Evolutionary conservation across 1,140 invertebrate species (phyloP).

Genomic region (Bombus sibiricus): DNA sequence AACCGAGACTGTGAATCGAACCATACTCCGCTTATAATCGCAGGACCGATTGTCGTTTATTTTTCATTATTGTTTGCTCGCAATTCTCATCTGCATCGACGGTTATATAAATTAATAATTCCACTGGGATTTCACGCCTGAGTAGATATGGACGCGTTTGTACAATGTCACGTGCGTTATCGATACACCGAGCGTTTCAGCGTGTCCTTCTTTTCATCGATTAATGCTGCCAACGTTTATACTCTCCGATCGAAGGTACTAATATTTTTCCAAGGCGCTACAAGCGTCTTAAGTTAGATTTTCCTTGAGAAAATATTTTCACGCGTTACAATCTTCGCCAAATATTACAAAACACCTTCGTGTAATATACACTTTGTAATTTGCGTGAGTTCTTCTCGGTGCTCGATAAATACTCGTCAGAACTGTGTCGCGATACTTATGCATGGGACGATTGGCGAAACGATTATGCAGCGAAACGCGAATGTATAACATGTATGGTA

Average conservation of each 20-base stretch:
- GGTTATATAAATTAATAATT: constrained; percentile 26
- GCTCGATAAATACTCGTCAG: too few relatives aligned
- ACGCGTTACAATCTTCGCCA: too few relatives aligned
- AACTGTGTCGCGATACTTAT: too few relatives aligned
- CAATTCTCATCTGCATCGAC: background rate
- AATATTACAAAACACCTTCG: too few relatives aligned
- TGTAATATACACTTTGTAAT: too few relatives aligned
- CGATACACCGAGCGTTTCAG: background rate
- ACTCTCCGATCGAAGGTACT: background rate
- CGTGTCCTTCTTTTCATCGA: constrained; percentile 3
- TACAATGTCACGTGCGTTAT: constrained; percentile 8
- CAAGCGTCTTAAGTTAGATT: background rate
- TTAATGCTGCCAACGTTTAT: background rate
- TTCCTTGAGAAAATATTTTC: too few relatives aligned
- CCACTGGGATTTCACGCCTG: constrained; percentile 1
- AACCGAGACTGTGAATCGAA: too few relatives aligned
- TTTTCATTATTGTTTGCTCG: constrained; percentile 20
- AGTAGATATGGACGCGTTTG: constrained; percentile 7
- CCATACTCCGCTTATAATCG: background rate
- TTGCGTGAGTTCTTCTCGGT: too few relatives aligned
- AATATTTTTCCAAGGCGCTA: background rate
- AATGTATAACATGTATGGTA: too few relatives aligned
- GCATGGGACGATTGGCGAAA: too few relatives aligned
- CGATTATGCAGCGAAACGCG: too few relatives aligned
- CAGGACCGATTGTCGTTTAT: background rate